Percentiles rank a stretch among this genome's conserved stretches.
Evolutionary conservation across 2,797 vertebrate genomes (phyloP).

Genomic region (Gallinago solitaria): DNA sequence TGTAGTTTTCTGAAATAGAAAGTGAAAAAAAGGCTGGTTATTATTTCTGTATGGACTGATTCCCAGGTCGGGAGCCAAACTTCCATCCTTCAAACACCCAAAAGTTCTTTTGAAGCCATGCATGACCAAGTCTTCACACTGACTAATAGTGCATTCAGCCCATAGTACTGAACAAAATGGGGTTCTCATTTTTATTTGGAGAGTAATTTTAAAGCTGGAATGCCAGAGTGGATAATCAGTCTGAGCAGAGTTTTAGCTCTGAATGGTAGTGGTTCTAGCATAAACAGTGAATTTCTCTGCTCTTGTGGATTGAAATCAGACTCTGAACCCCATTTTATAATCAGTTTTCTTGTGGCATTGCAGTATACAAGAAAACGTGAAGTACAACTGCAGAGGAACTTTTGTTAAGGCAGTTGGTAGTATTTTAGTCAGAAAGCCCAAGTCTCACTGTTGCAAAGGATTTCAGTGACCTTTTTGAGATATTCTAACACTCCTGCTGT

Average conservation of each 20-base stretch:
- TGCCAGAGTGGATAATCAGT: neutral
- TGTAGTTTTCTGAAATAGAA: neutral
- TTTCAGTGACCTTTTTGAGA: slow-evolving; percentile 34
- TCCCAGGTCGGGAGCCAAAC: neutral
- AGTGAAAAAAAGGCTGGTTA: neutral
- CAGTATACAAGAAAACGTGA: neutral
- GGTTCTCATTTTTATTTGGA: neutral
- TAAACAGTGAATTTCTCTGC: neutral
- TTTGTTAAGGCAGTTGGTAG: neutral
- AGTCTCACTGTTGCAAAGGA: neutral
- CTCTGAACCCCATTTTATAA: neutral
- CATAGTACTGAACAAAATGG: neutral
- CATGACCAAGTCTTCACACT: neutral
- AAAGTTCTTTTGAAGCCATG: neutral
- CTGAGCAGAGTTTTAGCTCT: neutral
- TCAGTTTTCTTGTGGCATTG: neutral
- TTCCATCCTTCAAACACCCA: neutral
- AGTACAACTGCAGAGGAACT: neutral
- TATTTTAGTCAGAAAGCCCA: slow-evolving; percentile 3
- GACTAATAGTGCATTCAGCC: neutral
- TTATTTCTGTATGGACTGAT: neutral
- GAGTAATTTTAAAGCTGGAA: slow-evolving; percentile 5
- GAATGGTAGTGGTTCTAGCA: neutral
- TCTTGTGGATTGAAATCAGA: slow-evolving; percentile 5
- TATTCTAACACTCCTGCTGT: slow-evolving; percentile 23